Conservation (phyloP, 1,140 invertebrate genomes). For the Phthorimaea operculella region DNA sequence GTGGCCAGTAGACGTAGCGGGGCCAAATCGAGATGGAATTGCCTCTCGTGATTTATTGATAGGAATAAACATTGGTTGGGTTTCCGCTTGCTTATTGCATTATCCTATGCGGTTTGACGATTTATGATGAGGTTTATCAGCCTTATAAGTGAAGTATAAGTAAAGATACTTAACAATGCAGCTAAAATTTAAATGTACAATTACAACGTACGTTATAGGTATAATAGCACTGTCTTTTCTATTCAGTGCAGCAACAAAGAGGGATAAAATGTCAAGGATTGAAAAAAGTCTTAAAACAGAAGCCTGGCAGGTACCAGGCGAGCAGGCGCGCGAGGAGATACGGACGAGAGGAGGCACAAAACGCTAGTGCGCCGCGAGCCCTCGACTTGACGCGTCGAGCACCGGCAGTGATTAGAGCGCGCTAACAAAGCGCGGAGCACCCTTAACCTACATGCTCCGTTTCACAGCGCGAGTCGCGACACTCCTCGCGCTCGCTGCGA, state of each 20-base stretch:
- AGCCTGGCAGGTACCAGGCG: constrained; percentile 24
- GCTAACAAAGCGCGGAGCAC: constrained; percentile 60
- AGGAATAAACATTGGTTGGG: constrained; percentile 13
- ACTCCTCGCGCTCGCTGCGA: constrained; percentile 42
- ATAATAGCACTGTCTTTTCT: neutral
- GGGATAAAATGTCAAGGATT: neutral
- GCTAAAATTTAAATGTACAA: too few relatives aligned
- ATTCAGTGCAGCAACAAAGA: neutral
- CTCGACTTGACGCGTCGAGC: constrained; percentile 52
- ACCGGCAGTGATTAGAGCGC: constrained; percentile 60
- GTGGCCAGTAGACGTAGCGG: constrained; percentile 22
- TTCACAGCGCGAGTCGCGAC: constrained; percentile 50
- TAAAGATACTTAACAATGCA: too few relatives aligned
- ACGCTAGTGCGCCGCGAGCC: constrained; percentile 47
- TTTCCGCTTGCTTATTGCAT: constrained; percentile 15
- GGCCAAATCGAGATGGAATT: constrained; percentile 29
- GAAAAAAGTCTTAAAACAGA: constrained; percentile 1
- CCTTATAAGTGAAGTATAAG: neutral
- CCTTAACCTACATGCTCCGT: constrained; percentile 65
- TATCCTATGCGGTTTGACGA: neutral
- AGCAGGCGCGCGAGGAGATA: constrained; percentile 34
- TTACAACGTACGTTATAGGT: too few relatives aligned
- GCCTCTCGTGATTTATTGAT: constrained; percentile 29
- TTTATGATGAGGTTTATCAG: neutral
- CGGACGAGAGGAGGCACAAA: constrained; percentile 50